phyloP scores from a whole-genome alignment of 2,888 invertebrate species.

The Marasmarcha lunaedactyla region DNA sequence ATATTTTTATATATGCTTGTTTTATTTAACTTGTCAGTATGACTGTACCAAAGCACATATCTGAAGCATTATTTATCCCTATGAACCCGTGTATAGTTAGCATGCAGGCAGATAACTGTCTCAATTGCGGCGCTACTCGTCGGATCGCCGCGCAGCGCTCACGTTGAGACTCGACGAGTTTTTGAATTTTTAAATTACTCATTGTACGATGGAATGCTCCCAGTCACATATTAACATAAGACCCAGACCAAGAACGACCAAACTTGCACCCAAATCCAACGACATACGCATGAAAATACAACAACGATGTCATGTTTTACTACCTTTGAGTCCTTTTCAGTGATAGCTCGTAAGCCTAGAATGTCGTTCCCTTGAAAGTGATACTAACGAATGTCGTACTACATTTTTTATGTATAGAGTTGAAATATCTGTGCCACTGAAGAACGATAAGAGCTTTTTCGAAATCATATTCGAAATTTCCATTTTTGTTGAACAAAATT shows the following conservation, averaged over 20 bases:
- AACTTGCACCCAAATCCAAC: slow-evolving; percentile 45
- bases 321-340: slow-evolving; percentile 26
- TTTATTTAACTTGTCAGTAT: too few species aligned
- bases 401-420: slow-evolving; percentile 63
- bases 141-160: slow-evolving; percentile 54
- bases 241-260: slow-evolving; percentile 27
- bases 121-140: slow-evolving; percentile 59
- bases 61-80: too few species aligned
- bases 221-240: slow-evolving; percentile 35
- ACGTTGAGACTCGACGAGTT: slow-evolving; percentile 61
- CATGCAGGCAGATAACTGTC: slow-evolving; percentile 54
- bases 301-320: slow-evolving; percentile 21
- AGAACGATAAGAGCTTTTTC: background rate
- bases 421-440: slow-evolving; percentile 40
- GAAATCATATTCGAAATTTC: too few species aligned
- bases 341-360: slow-evolving; percentile 50
- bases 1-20: too few species aligned
- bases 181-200: slow-evolving; percentile 73
- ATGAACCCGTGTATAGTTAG: slow-evolving; percentile 5
- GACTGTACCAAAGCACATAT: too few species aligned
- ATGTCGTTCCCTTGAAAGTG: slow-evolving; percentile 48
- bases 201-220: slow-evolving; percentile 67
- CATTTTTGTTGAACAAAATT: too few species aligned
- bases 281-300: slow-evolving; percentile 43
- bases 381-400: slow-evolving; percentile 62